Percentiles rank a stretch among this genome's conserved stretches.
Evolutionary conservation across 2,113 vertebrate species (phyloP).

Genomic region (Xenopus laevis): DNA sequence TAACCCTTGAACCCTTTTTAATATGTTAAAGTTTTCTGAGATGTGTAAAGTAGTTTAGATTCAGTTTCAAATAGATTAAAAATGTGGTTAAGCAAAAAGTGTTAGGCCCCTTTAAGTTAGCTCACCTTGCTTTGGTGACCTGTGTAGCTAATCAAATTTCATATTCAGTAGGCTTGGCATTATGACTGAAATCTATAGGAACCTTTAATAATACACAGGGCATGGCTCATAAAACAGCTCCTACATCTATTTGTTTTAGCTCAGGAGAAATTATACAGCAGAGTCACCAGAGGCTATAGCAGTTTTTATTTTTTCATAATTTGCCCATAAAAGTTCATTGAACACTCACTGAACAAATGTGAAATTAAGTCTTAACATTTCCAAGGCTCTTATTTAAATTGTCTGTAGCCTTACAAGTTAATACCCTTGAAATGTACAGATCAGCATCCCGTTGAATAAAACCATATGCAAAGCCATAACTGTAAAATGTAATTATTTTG

Average conservation of each 20-base stretch:
- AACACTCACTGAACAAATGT: conserved; percentile 38
- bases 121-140: no score
- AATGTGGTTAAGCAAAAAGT: no score
- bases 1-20: no score
- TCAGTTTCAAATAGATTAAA: no score
- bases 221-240: no score
- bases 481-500: conserved; percentile 29
- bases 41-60: no score
- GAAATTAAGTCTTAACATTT: conserved; percentile 41
- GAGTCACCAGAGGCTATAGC: conserved; percentile 15
- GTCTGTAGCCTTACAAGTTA: conserved; percentile 40
- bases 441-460: conserved; percentile 32
- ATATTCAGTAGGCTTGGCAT: no score
- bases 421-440: conserved; percentile 35
- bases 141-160: no score
- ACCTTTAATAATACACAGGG: no score
- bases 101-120: no score
- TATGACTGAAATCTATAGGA: no score
- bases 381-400: conserved; percentile 38
- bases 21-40: no score
- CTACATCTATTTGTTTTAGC: not conserved
- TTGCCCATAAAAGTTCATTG: conserved; percentile 37
- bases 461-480: conserved; percentile 26
- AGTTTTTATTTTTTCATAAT: conserved; percentile 24
- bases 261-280: not conserved